Conservation (phyloP, 2,113 vertebrate genomes). For the Micromys minutus region DNA sequence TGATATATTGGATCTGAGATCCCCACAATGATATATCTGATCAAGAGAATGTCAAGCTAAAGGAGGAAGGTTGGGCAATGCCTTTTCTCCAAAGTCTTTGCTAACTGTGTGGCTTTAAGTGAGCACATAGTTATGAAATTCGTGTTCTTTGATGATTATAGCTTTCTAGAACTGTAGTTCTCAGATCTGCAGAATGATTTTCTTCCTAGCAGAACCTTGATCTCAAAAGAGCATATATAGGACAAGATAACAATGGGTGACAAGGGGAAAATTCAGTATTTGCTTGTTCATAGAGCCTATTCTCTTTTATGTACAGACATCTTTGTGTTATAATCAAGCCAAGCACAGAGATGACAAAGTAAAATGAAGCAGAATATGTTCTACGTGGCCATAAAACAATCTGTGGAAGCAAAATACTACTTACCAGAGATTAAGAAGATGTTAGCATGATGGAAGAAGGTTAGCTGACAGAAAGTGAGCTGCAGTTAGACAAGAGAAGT, state of each 20-base stretch:
- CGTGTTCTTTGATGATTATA: not conserved
- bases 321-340: not conserved
- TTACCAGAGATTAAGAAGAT: not conserved
- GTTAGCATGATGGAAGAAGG: not conserved
- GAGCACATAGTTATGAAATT: slow-evolving; percentile 34
- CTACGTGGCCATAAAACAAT: not conserved
- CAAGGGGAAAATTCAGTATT: not conserved
- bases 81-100: slow-evolving; percentile 6
- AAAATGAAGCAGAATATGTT: slow-evolving; percentile 22
- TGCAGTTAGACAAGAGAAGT: not conserved
- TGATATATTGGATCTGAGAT: slow-evolving; percentile 48
- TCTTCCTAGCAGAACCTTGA: not conserved
- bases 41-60: slow-evolving; percentile 49
- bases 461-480: not conserved
- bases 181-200: not conserved
- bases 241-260: not conserved
- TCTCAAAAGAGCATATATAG: not conserved
- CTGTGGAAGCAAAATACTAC: not conserved
- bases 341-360: not conserved
- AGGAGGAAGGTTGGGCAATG: not conserved
- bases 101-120: not conserved
- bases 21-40: slow-evolving; percentile 38
- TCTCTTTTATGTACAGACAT: not conserved
- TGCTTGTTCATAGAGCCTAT: not conserved
- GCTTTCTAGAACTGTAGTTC: not conserved